Evolutionary conservation across 1,140 invertebrate genomes (phyloP), one percentile per base, ranked within the genome.

Genomic region (Drosophila trapezifrons): DNA sequence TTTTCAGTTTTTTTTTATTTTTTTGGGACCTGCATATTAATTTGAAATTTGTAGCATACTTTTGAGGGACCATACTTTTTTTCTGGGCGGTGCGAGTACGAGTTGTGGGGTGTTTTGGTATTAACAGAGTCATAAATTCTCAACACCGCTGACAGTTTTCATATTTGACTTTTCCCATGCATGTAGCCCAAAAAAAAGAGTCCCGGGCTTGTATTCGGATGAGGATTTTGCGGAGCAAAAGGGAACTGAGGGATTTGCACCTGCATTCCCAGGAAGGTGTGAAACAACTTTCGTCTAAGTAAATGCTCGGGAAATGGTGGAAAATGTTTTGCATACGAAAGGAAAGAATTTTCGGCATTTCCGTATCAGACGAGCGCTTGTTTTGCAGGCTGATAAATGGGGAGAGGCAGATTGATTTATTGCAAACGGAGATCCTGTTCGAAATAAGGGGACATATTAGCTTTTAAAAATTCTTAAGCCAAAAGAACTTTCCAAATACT

Each of bases 111-210:
- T 75, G 63, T 57, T 56, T 60, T 67, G 63, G 63, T 76, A 78
- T 84, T 84, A 84, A 80, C 63, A 76, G 62, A 84, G 81, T 58
- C 80, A 85, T 84, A 84, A 84, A 84, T 84, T 84, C 58, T 15
- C 66, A 55, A n/a, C 72, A 54, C 55, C 73, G 80, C 81, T 84
- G 80, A 85, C 80, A 84, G 80, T 84, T 84, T 84, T 84, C 73
- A 80, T 80, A 80, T 84, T 85, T 80, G 81, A 84, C 80, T 83
- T 84, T 80, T 80, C 62, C 81, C 70, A 83, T 84, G 80, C 80
- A 83, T 79, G 80, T 55, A 40, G 59, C 62, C 58, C 62, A 60
- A 57, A 60, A 71, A n/a, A 55, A 57, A 17, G 54, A 10, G 10
- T 29, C 9, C 35, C 9, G 52, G 37, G 56, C 10, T 46, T 12